Base-by-base conservation (phyloP, 2,113 vertebrate genomes). In the Orcinus orca region DNA sequence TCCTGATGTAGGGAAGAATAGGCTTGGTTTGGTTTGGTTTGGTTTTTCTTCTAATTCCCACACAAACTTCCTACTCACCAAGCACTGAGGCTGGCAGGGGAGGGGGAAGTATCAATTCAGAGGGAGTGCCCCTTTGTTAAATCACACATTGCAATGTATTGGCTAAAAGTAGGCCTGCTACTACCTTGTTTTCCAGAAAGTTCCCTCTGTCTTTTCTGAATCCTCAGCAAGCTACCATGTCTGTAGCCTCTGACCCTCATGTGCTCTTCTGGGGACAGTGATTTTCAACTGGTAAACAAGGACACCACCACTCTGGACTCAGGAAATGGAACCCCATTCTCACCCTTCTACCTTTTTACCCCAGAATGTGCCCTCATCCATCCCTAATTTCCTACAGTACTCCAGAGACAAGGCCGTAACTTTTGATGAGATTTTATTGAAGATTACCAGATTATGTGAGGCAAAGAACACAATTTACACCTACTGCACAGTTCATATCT, bases 231-330 rank as follows among this genome's bases (percentile, higher is more conserved):
- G 33, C 33, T 92, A 67, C 58, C 12, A 29, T 71, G 38, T 38
- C 41, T 80, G 31, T 12, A 73, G 21, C 50, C 17, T 87, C 60
- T 85, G 77, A 47, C 36, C 50, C 6, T 93, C 31, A 68, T 68
- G 29, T 71, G 36, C 36, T 93, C 44, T 55, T 91, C 70, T 68
- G 36, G 25, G 67, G 62, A 74, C 44, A 73, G 50, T 76, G 65
- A 38, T 90, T 90, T 93, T 88, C 47, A 95, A 67, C 65, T 58
- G 36, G 77, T 53, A 95, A 96, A 60, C 62, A 88, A 95, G 55
- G 44, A 53, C 38, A 68, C 36, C 63, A 93, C 53, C 71, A 77
- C 36, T 74, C 38, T 79, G 33, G 41, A 65, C 41, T 67, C 36
- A 36, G 17, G 21, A 15, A 91, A 95, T 55, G 38, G 79, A 88